Conservation (phyloP, 1,140 invertebrate species). For the Thaumatotibia leucotreta region DNA sequence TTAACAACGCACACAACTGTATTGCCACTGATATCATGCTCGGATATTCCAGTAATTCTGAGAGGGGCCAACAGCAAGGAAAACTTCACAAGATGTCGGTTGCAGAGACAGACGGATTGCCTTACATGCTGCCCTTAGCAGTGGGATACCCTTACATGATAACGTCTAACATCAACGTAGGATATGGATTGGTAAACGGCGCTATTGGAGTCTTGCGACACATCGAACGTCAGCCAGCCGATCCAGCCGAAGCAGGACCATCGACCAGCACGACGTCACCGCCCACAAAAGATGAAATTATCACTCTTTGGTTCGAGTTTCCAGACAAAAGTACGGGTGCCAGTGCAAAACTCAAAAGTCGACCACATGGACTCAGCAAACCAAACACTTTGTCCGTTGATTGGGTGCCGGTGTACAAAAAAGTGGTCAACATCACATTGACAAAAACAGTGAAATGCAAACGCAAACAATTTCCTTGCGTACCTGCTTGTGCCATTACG, state of each 20-base stretch:
- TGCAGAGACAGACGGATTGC: conserved; percentile 25
- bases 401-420: conserved; percentile 28
- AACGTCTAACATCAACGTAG: conserved; percentile 38
- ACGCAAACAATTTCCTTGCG: conserved; percentile 31
- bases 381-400: conserved; percentile 25
- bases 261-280: conserved; percentile 36
- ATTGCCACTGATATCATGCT: conserved; percentile 28
- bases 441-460: conserved; percentile 28
- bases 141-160: conserved; percentile 44
- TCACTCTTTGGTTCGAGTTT: conserved; percentile 43
- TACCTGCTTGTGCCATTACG: conserved; percentile 31
- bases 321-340: conserved; percentile 29
- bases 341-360: not conserved
- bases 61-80: conserved; percentile 26
- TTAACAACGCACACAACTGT: conserved; percentile 31
- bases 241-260: conserved; percentile 29
- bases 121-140: conserved; percentile 33
- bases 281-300: conserved; percentile 36
- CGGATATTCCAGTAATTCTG: conserved; percentile 25
- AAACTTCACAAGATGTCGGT: conserved; percentile 20
- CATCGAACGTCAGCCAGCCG: conserved; percentile 28
- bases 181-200: conserved; percentile 52
- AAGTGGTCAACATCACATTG: conserved; percentile 25
- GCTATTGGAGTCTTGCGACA: conserved; percentile 34
- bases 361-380: conserved; percentile 23